Conservation (phyloP, 2,797 vertebrate species). For the Scomberomorus guttatus region DNA sequence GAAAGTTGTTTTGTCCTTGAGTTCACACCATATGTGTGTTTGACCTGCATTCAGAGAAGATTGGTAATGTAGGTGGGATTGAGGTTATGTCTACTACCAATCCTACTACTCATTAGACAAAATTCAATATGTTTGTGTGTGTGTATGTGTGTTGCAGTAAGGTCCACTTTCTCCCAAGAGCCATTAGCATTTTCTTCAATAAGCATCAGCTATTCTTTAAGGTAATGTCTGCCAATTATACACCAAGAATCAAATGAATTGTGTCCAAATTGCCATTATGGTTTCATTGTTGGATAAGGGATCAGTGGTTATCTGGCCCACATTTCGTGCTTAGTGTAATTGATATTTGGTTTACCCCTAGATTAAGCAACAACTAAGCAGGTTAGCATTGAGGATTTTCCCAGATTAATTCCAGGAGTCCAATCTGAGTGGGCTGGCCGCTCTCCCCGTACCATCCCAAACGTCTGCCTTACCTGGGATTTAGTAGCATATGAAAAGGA, state of each 20-base stretch:
- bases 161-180: conserved; percentile 2
- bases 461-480: conserved; percentile 79
- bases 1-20: conserved; percentile 72
- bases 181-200: conserved; percentile 1
- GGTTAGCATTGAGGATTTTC: conserved; percentile 79
- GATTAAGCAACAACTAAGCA: conserved; percentile 80
- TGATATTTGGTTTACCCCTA: conserved; percentile 76
- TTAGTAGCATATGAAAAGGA: conserved; percentile 78
- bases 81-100: conserved; percentile 42
- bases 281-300: conserved; percentile 55
- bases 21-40: conserved; percentile 43
- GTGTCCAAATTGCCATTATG: conserved; percentile 50
- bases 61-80: conserved; percentile 67
- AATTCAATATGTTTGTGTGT: neutral
- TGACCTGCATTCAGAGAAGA: conserved; percentile 63
- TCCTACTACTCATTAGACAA: conserved; percentile 36
- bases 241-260: conserved; percentile 40
- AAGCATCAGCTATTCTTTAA: conserved; percentile 33
- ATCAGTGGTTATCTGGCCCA: conserved; percentile 69
- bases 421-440: conserved; percentile 63
- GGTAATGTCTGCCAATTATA: conserved; percentile 33
- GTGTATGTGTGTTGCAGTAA: neutral
- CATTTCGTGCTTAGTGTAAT: conserved; percentile 76
- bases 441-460: conserved; percentile 57
- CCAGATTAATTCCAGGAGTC: conserved; percentile 81